phyloP scores from a whole-genome alignment of 2,113 vertebrate genomes.

The Neogale vison region DNA sequence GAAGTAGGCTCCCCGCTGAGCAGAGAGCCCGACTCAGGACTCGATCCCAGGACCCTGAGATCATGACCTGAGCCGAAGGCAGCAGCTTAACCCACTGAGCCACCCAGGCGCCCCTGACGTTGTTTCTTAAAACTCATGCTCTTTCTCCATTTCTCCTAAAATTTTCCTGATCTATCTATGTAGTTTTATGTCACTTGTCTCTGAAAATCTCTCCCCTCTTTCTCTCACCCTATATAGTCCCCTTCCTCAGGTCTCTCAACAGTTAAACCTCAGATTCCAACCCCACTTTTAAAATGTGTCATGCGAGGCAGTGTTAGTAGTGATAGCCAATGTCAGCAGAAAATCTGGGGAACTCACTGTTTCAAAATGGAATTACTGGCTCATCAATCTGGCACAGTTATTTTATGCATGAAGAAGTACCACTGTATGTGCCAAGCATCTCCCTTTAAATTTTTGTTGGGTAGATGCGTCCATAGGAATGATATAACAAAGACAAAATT shows the following conservation, averaged over 20 bases:
- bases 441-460: not conserved
- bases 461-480: not conserved
- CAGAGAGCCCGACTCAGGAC: no score
- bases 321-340: slow-evolving; percentile 13
- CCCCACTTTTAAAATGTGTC: not conserved
- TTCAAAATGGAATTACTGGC: slow-evolving; percentile 57
- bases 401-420: not conserved
- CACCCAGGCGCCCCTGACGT: no score
- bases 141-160: not conserved
- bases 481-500: not conserved
- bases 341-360: slow-evolving; percentile 22
- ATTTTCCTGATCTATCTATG: not conserved
- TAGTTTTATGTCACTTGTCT: not conserved
- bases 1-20: no score
- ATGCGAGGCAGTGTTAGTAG: not conserved
- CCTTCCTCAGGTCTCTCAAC: not conserved
- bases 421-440: not conserved
- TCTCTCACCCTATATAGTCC: not conserved
- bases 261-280: slow-evolving; percentile 31
- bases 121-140: not conserved
- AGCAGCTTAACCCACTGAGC: no score
- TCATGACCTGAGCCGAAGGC: no score
- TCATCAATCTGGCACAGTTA: slow-evolving; percentile 44
- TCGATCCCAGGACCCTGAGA: no score
- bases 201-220: not conserved